phyloP scores from a whole-genome alignment of 2,113 vertebrate species.

The Anhinga anhinga region DNA sequence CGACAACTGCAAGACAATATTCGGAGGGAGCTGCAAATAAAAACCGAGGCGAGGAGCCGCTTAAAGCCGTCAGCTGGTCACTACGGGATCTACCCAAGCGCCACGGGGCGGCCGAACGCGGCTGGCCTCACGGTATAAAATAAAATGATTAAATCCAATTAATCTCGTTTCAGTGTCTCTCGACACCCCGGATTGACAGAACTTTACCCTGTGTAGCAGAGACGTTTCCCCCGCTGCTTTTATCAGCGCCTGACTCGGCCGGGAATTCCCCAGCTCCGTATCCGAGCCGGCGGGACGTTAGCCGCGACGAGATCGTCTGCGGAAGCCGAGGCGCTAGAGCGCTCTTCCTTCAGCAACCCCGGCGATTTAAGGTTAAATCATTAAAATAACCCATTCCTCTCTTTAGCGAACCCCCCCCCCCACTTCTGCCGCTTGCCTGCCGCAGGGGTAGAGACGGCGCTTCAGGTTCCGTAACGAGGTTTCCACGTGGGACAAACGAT shows the following conservation, averaged over 20 bases:
- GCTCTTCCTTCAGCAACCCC: not conserved
- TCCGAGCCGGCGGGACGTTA: too few relatives aligned
- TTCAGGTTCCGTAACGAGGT: not conserved
- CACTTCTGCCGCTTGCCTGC: not conserved
- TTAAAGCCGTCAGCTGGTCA: accelerated
- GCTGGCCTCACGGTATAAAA: not conserved
- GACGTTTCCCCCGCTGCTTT: not conserved
- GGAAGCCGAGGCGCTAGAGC: not conserved
- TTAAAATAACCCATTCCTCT: not conserved
- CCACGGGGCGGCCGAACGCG: accelerated
- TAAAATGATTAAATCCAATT: not conserved
- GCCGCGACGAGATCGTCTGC: too few relatives aligned
- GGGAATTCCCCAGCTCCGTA: not conserved
- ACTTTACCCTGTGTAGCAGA: not conserved
- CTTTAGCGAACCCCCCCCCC: accelerated
- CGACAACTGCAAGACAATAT: accelerated
- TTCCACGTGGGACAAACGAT: accelerated
- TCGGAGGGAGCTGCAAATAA: accelerated
- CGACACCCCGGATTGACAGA: not conserved
- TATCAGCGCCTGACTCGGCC: not conserved
- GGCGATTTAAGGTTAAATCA: not conserved
- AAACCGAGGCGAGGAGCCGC: not conserved
- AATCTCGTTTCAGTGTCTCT: accelerated
- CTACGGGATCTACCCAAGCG: accelerated
- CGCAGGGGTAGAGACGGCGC: accelerated